Evolutionary conservation across 2,113 vertebrate genomes (phyloP), one percentile per base, ranked within the genome.

Genomic region (Lepidiolamprologus cunningtoni): DNA sequence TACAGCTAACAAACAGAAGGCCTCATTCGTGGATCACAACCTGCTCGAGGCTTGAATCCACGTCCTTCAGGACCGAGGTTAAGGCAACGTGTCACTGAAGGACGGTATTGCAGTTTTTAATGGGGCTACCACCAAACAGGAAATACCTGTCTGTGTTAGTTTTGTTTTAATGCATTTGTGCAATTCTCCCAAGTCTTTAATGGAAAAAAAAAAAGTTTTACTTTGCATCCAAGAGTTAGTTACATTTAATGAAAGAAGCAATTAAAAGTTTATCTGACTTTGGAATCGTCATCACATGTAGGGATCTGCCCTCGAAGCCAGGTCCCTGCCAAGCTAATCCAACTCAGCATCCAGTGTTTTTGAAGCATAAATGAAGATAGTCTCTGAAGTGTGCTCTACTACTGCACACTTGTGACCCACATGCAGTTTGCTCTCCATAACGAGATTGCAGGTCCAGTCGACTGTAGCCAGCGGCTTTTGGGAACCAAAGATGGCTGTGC

Each of bases 291-390:
- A 76, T 91, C 92, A 87, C 90, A 78, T 86, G 61, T 89, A 82
- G 92, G 90, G 86, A 86, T 88, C 26, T 50, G 84, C 85, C 84
- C 89, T 87, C 87, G 81, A 26, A 86, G 86, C 54, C 79, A 90
- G 82, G 90, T 83, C 91, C 61, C 90, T 88, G 87, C 94, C 91
- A 92, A 93, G 90, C 89, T 93, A 83, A 90, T 91, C 90, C 91
- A 87, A 95, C 94, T 96, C 96, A 96, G 96, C 95, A 94, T 93
- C 93, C 90, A 93, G 94, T 96, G 96, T 96, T 96, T 94, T 92
- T 90, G 88, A 96, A 96, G 95, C 96, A 96, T 96, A 96, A 96
- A 94, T 96, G 96, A 96, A 96, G 95, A 96, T 96, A 96, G 94
- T 95, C 89, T 93, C 92, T 91, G 92, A 92, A 94, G 93, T 93